Evolutionary conservation across 2,113 vertebrate species (phyloP).

Genomic region (Caretta caretta): DNA sequence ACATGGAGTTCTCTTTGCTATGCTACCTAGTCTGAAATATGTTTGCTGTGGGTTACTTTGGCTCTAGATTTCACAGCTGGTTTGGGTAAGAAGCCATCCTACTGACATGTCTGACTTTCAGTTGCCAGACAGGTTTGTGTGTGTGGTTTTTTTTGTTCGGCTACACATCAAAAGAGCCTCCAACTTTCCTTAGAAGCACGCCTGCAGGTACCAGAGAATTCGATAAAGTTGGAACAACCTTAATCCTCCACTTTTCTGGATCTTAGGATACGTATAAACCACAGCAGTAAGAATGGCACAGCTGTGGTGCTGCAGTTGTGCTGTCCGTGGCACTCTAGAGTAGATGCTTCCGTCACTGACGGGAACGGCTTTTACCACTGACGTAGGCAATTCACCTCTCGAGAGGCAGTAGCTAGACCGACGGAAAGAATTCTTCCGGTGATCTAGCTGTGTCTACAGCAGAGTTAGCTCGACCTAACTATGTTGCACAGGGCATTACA

Average conservation of each 20-base stretch:
- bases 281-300: background rate
- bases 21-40: background rate
- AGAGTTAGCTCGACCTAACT: background rate
- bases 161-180: background rate
- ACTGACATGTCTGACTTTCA: constrained; percentile 23
- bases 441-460: background rate
- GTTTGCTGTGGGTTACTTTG: background rate
- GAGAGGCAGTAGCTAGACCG: background rate
- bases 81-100: constrained; percentile 3
- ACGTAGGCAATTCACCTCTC: background rate
- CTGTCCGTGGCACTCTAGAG: background rate
- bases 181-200: background rate
- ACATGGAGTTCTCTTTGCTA: constrained; percentile 17
- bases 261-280: background rate
- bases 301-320: background rate
- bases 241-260: background rate
- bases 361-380: background rate
- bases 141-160: background rate
- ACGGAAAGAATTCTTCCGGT: background rate
- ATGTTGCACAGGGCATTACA: background rate
- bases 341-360: background rate
- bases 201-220: background rate
- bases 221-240: background rate
- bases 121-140: constrained; percentile 1
- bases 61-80: constrained; percentile 34